phyloP scores from a whole-genome alignment of 35 echinoderm and acorn worm genomes.

The Apostichopus japonicus region DNA sequence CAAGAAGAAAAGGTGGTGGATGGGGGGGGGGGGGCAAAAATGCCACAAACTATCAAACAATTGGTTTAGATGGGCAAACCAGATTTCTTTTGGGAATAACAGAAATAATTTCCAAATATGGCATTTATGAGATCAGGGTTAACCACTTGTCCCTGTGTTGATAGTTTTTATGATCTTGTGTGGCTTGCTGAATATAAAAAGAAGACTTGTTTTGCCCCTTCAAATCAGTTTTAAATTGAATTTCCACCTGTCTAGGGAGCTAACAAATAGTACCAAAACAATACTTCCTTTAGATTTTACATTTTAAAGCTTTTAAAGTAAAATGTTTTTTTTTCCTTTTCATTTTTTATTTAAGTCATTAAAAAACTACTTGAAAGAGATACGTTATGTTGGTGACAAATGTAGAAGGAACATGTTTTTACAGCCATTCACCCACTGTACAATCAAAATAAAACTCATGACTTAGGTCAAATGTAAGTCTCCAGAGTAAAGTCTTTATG shows the following conservation, averaged over 20 bases:
- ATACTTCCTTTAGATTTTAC: background rate
- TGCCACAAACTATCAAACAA: background rate
- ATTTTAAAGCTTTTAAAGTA: background rate
- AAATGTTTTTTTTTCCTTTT: background rate
- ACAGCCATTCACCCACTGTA: too few species aligned
- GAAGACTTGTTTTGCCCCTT: background rate
- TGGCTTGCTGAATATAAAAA: conserved; percentile 11
- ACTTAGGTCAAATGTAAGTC: too few species aligned
- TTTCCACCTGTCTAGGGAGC: conserved; percentile 29
- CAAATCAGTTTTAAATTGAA: conserved; percentile 25
- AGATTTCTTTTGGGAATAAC: conserved; percentile 7
- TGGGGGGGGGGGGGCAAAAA: too few species aligned
- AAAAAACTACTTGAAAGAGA: too few species aligned
- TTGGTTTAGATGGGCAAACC: background rate
- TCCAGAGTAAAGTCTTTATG: too few species aligned
- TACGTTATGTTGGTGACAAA: too few species aligned
- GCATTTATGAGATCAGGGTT: conserved; percentile 34
- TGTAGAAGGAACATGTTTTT: too few species aligned
- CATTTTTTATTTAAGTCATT: too few species aligned
- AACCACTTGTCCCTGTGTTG: conserved; percentile 33
- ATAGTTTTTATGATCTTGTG: conserved; percentile 17
- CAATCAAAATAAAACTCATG: too few species aligned
- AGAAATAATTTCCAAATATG: conserved; percentile 28
- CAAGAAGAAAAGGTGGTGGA: too few species aligned
- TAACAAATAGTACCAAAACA: background rate